phyloP scores from a whole-genome alignment of 2,113 vertebrate species.

The Gymnarchus niloticus region DNA sequence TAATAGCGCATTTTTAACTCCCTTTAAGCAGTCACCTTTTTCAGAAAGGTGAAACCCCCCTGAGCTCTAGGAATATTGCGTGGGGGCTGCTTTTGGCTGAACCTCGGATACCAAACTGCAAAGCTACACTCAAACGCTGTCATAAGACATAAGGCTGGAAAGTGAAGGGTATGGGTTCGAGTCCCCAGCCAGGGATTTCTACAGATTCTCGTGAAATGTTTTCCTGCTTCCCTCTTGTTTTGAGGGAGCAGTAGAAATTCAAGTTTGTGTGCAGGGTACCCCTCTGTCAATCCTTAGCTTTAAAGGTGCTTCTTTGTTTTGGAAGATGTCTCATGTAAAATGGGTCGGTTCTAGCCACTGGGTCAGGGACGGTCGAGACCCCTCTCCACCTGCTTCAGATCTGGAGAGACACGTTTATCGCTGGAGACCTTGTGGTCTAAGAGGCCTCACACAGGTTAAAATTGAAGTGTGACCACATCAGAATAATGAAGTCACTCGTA shows the following conservation, averaged over 20 bases:
- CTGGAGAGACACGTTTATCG: not conserved
- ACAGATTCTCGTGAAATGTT: not conserved
- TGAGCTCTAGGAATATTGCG: not conserved
- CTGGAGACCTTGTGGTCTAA: not conserved
- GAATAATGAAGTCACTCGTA: too few species aligned
- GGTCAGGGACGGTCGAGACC: not conserved
- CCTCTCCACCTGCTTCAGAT: not conserved
- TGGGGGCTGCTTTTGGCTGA: not conserved
- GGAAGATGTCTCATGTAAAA: not conserved
- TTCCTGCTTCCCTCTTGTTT: not conserved
- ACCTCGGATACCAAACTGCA: too few species aligned
- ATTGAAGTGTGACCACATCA: not conserved
- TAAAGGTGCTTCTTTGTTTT: not conserved
- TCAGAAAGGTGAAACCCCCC: not conserved
- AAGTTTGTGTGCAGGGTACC: not conserved
- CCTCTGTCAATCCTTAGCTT: not conserved
- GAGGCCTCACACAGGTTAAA: not conserved
- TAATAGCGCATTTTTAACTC: not conserved
- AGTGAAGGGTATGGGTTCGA: not conserved
- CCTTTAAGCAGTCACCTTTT: not conserved
- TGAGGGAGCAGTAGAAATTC: not conserved
- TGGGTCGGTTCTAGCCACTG: not conserved
- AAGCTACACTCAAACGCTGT: not conserved
- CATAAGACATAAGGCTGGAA: not conserved
- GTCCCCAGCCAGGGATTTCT: not conserved